phyloP scores from a whole-genome alignment of 2,888 invertebrate species.

The Saturnia japonica region DNA sequence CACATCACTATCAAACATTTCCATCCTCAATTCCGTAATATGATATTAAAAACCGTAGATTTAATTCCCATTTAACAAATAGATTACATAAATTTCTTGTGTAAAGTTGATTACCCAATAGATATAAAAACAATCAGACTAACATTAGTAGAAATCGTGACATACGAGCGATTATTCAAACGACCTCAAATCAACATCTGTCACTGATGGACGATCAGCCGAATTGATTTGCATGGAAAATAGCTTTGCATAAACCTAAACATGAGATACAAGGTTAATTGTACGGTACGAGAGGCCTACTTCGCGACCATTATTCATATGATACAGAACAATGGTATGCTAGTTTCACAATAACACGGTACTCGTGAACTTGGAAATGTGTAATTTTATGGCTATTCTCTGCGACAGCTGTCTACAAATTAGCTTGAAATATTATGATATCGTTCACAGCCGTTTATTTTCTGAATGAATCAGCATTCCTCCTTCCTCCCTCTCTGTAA shows the following conservation, averaged over 20 bases:
- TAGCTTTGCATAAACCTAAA: slow-evolving; percentile 59
- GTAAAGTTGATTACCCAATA: background rate
- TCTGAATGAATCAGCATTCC: background rate
- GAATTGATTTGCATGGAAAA: slow-evolving; percentile 65
- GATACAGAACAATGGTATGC: slow-evolving; percentile 12
- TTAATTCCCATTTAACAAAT: background rate
- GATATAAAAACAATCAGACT: slow-evolving; percentile 8
- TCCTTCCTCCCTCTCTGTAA: no score
- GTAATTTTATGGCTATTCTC: slow-evolving; percentile 4
- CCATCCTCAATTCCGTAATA: background rate
- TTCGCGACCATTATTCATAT: slow-evolving; percentile 13
- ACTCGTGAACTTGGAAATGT: slow-evolving; percentile 14
- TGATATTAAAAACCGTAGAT: background rate
- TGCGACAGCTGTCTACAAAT: background rate
- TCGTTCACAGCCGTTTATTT: background rate
- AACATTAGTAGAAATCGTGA: slow-evolving; percentile 27
- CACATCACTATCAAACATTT: background rate
- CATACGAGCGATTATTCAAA: slow-evolving; percentile 56
- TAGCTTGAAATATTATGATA: slow-evolving; percentile 1
- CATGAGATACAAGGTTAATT: slow-evolving; percentile 49
- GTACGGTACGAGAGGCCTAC: slow-evolving; percentile 28
- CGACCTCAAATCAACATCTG: slow-evolving; percentile 63
- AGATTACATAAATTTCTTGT: background rate
- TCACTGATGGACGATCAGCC: slow-evolving; percentile 56
- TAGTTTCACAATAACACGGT: slow-evolving; percentile 12